A percentile compares a stretch with the other conserved stretches of the same genome.
Evolutionary conservation across 2,797 vertebrate genomes (phyloP).

Genomic region (Thaleichthys pacificus): DNA sequence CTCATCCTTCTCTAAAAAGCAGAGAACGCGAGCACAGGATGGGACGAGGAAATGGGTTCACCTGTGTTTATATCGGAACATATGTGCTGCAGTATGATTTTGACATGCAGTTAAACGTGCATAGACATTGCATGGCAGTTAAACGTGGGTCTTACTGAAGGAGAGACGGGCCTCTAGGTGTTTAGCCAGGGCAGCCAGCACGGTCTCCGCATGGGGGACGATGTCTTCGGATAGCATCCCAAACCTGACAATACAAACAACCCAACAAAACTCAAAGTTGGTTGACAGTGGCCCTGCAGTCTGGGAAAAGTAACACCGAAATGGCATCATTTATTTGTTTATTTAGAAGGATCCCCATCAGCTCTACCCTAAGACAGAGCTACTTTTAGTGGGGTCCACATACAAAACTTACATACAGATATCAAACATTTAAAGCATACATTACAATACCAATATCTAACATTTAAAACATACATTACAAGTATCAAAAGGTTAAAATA

Average conservation of each 20-base stretch:
- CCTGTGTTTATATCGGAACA: background rate
- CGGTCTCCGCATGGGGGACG: slow-evolving; percentile 82
- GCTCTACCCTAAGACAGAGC: too few species aligned
- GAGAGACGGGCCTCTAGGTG: slow-evolving; percentile 87
- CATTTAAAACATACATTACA: too few species aligned
- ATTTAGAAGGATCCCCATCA: too few species aligned
- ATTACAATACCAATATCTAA: too few species aligned
- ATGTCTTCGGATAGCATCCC: slow-evolving; percentile 85
- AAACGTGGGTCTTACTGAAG: slow-evolving; percentile 75
- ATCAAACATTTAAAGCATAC: too few species aligned
- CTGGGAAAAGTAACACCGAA: background rate
- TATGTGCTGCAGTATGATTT: background rate
- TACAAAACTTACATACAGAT: too few species aligned
- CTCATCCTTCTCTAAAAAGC: slow-evolving; percentile 71
- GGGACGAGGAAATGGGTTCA: too few species aligned
- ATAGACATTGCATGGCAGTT: background rate
- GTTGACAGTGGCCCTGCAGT: background rate
- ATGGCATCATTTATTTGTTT: background rate
- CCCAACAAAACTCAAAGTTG: background rate
- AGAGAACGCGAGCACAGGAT: background rate
- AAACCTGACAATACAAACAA: slow-evolving; percentile 75
- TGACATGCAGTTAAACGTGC: too few species aligned
- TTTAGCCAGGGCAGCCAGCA: slow-evolving; percentile 85
- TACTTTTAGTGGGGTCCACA: too few species aligned
- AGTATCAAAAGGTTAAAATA: too few species aligned